These are phyloP conservation scores for Hystrix cristata DNA, from an alignment of 2,113 vertebrate species.

Conservation along the genomic window DNA sequence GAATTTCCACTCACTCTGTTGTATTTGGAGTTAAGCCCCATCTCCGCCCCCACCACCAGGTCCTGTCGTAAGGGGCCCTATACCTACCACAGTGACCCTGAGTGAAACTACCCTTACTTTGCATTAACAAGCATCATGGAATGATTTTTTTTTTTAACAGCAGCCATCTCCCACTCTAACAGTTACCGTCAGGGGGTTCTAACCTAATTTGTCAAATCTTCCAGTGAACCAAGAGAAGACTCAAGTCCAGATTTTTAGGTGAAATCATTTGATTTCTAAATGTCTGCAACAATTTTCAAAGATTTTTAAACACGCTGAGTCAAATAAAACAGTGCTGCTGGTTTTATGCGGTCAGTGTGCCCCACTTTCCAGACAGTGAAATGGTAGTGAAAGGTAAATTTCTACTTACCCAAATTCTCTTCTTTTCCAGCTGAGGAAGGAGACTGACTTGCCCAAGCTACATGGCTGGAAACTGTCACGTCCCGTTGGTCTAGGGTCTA, in stretches of 20 bases:
- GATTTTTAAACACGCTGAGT: not conserved
- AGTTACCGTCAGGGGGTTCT: not conserved
- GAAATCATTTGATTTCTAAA: slow-evolving; percentile 2
- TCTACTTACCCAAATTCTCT: not conserved
- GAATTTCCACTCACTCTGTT: not conserved
- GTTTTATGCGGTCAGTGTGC: not conserved
- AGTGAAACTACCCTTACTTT: not conserved
- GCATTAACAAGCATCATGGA: not conserved
- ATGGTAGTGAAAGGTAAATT: not conserved
- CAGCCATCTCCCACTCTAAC: not conserved
- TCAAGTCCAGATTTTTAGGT: not conserved
- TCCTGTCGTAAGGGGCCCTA: not conserved
- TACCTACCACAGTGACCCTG: not conserved
- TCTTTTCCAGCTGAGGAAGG: not conserved
- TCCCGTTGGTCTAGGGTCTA: too few species aligned
- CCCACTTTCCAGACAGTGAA: not conserved
- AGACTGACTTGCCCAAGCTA: not conserved
- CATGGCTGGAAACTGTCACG: not conserved
- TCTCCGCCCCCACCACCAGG: too few species aligned
- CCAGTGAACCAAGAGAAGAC: not conserved
- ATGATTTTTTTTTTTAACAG: not conserved
- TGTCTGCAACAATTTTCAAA: not conserved
- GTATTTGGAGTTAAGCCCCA: not conserved
- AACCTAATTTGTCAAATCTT: not conserved
- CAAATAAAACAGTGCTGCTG: not conserved